Conservation (phyloP, 2,113 vertebrate genomes). For the Fregetta grallaria region DNA sequence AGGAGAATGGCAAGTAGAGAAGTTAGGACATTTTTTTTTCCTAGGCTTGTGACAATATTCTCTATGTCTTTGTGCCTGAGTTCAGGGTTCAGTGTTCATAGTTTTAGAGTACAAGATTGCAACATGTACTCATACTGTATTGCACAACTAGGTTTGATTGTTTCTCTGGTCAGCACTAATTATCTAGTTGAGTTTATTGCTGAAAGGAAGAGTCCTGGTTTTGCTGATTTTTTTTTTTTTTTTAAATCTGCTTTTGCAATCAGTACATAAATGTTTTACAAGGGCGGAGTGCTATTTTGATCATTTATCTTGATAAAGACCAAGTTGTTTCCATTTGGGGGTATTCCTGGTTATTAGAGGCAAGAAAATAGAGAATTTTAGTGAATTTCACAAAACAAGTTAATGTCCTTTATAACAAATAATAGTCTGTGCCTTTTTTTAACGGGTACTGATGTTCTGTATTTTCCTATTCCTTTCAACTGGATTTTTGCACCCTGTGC, state of each 20-base stretch:
- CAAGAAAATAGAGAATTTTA: background rate
- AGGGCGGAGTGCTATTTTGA: background rate
- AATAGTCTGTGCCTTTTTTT: background rate
- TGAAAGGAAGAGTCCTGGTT: conserved; percentile 25
- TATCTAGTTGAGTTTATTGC: background rate
- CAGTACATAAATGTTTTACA: background rate
- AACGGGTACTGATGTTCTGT: background rate
- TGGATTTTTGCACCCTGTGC: background rate
- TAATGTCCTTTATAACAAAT: background rate
- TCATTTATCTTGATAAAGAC: background rate
- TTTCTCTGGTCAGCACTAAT: conserved; percentile 7
- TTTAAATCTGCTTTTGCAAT: conserved; percentile 4
- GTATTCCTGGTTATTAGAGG: background rate
- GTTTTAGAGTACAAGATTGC: background rate
- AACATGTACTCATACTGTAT: background rate
- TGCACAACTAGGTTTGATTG: conserved; percentile 31
- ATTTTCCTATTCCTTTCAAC: background rate
- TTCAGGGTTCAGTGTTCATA: background rate
- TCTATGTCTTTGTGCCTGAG: background rate
- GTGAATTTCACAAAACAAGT: background rate
- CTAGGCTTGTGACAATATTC: background rate
- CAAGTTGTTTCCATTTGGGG: background rate
- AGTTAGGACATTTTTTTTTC: background rate
- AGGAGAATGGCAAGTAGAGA: background rate
- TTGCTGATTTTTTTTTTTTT: background rate